phyloP scores from a whole-genome alignment of 2,888 invertebrate species.

The Acanthosoma haemorrhoidale region DNA sequence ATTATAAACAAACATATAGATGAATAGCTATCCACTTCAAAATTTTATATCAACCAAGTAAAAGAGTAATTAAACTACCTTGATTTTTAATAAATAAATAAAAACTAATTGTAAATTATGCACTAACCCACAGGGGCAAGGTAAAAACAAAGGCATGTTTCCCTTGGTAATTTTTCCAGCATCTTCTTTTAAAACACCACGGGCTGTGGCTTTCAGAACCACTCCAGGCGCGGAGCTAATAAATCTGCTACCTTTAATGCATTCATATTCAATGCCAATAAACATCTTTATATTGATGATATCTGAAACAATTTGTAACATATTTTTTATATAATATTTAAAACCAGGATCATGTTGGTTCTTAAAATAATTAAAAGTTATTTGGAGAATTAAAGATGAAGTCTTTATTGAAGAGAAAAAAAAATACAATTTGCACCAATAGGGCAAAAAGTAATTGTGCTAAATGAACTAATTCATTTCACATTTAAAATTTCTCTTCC shows the following conservation, averaged over 20 bases:
- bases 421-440: too few species aligned
- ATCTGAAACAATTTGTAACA: too few species aligned
- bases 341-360: too few species aligned
- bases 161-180: constrained; percentile 78
- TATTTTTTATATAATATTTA: too few species aligned
- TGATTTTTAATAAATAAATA: background rate
- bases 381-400: background rate
- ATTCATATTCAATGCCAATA: constrained; percentile 95
- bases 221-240: constrained; percentile 85
- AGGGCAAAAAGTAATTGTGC: too few species aligned
- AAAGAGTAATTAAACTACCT: too few species aligned
- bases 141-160: constrained; percentile 84
- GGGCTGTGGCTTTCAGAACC: constrained; percentile 66
- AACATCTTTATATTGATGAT: constrained; percentile 77
- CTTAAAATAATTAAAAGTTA: background rate
- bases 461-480: too few species aligned
- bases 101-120: constrained; percentile 10
- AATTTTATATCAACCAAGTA: too few species aligned
- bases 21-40: too few species aligned
- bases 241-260: constrained; percentile 92
- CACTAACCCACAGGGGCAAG: constrained; percentile 71
- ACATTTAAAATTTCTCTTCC: too few species aligned
- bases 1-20: too few species aligned
- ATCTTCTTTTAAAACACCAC: constrained; percentile 69
- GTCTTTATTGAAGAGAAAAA: too few species aligned